Evolutionary conservation across 2,888 invertebrate species (phyloP), one percentile per base, ranked within the genome.

Genomic region (Polydesmus complanatus): DNA sequence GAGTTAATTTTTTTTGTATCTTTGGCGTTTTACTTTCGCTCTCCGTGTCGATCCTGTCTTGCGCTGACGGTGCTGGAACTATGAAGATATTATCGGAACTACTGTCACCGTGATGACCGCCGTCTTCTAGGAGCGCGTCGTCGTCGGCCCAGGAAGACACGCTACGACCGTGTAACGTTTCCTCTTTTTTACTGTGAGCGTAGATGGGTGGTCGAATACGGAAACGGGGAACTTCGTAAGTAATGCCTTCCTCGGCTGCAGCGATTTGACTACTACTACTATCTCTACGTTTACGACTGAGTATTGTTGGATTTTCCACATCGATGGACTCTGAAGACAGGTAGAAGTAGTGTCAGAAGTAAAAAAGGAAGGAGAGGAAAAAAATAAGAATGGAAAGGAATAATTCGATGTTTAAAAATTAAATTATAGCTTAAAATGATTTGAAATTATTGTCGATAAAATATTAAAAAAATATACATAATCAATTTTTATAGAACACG

Each of bases 1-100:
- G 27, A 1, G 64, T 64, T 14, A 64, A 56, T 51, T 37, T 60
- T 22, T 63, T 61, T 37, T 53, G 26, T 23, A 53, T 58, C 52
- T 25, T 22, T 18, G 48, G 5, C 37, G 54, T 23, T 11, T 27
- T 26, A 1, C 37, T 27, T 21, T 5, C 52, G 21, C 14, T 54
- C 23, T 54, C 60, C 22, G 51, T 21, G 5, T 26, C 51, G 22
- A 22, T 27, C 14, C 52, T 25, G 19, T 37, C 48, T 18, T 54
- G 48, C 19, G 52, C n/a, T 25, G 49, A 52, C 3, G 58, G 51
- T 14, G 47, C 53, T 50, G 47, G 51, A 51, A 51, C 51, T 51
- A 19, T 51, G 37, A 8, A 14, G 37, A 37, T 37, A 37, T 37
- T 37, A 14, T 37, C 37, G 5, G 37, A 37, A 14, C 37, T 37